These are phyloP conservation scores for Carlito syrichta DNA, from an alignment of 2,113 vertebrate species.

Conservation along the genomic window DNA sequence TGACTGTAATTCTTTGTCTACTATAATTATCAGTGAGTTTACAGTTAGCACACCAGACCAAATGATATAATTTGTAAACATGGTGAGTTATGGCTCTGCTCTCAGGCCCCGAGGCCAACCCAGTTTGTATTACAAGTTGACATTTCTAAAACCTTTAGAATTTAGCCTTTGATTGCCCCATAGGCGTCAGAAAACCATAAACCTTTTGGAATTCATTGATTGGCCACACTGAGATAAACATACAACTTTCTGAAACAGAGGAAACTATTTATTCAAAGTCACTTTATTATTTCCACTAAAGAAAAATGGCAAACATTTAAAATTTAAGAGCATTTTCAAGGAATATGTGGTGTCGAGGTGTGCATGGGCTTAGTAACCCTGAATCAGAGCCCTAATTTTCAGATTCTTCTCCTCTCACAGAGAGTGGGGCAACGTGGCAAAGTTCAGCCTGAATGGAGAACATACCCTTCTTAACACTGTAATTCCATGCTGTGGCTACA, in stretches of 20 bases:
- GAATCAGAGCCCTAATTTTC: background rate
- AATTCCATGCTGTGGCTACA: background rate
- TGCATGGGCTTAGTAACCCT: background rate
- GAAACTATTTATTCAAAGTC: conserved; percentile 69
- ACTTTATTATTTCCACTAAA: conserved; percentile 63
- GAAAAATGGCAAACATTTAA: conserved; percentile 64
- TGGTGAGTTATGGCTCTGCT: conserved; percentile 60
- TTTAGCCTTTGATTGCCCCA: conserved; percentile 64
- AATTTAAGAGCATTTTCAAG: conserved; percentile 57
- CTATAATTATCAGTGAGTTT: conserved; percentile 49
- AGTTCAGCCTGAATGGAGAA: background rate
- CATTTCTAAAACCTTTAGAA: conserved; percentile 74
- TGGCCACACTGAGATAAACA: conserved; percentile 70
- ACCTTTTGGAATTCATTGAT: conserved; percentile 61
- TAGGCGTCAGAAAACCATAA: conserved; percentile 72
- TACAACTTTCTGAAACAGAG: conserved; percentile 63
- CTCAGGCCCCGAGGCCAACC: conserved; percentile 56
- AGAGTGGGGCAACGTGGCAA: background rate
- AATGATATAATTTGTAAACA: conserved; percentile 74
- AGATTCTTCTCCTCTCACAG: background rate
- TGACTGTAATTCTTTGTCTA: conserved; percentile 30
- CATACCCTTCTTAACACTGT: background rate
- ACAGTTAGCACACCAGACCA: conserved; percentile 52
- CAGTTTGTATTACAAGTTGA: conserved; percentile 69
- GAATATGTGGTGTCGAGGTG: background rate